phyloP scores from a whole-genome alignment of 2,888 invertebrate genomes.

The Caenorhabditis macrosperma region DNA sequence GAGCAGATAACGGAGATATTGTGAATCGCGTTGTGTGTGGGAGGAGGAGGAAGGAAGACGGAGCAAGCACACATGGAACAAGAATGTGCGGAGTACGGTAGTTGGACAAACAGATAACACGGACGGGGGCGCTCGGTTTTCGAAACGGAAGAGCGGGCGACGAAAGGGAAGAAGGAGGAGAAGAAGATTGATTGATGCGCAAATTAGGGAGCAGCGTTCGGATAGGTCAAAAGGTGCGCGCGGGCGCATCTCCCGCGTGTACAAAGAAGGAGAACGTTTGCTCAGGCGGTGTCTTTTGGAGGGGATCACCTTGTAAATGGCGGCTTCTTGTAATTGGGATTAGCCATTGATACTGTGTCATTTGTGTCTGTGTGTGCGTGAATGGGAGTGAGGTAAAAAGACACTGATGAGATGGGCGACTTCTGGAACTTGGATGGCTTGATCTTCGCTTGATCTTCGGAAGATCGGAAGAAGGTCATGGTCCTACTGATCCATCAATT shows the following conservation, averaged over 20 bases:
- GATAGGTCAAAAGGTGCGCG: slow-evolving; percentile 33
- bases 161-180: slow-evolving; percentile 13
- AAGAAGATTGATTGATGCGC: slow-evolving; percentile 51
- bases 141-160: slow-evolving; percentile 18
- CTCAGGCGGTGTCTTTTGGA: slow-evolving; percentile 30
- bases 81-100: slow-evolving; percentile 39
- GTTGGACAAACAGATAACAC: slow-evolving; percentile 43
- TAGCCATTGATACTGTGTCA: slow-evolving; percentile 21
- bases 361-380: too few species aligned
- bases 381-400: not conserved
- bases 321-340: slow-evolving; percentile 35
- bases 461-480: too few species aligned
- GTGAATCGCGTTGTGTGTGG: slow-evolving; percentile 24
- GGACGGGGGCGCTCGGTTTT: slow-evolving; percentile 13
- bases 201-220: slow-evolving; percentile 53
- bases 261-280: slow-evolving; percentile 35
- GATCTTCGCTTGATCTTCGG: too few species aligned
- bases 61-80: slow-evolving; percentile 32
- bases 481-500: too few species aligned
- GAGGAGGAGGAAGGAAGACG: not conserved
- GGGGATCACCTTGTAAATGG: slow-evolving; percentile 9
- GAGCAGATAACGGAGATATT: slow-evolving; percentile 19
- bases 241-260: slow-evolving; percentile 40
- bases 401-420: not conserved
- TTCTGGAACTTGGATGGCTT: too few species aligned